These are phyloP conservation scores for Melospiza georgiana DNA, from an alignment of 2,113 vertebrate species.

Conservation along the genomic window DNA sequence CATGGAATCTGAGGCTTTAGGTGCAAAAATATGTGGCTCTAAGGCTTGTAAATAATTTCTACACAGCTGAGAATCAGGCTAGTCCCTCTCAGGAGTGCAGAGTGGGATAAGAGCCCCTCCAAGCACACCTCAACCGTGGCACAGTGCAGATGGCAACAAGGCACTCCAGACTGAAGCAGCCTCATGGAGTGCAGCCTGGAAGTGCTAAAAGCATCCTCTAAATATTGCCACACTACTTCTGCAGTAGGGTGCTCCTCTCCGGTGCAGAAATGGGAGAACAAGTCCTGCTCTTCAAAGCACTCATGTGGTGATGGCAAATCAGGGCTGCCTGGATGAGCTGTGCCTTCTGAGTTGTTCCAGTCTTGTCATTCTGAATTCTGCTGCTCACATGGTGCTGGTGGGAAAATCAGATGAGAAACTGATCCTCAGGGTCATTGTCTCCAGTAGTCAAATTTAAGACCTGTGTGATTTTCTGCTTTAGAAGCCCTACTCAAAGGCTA, in stretches of 20 bases:
- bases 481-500: background rate
- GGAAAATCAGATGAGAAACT: background rate
- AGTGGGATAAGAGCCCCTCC: background rate
- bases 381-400: rapidly evolving
- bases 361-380: background rate
- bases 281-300: background rate
- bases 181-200: background rate
- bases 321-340: background rate
- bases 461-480: background rate
- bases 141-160: no score
- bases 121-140: background rate
- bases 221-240: background rate
- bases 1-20: background rate
- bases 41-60: background rate
- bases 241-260: background rate
- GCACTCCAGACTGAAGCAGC: background rate
- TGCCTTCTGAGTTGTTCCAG: background rate
- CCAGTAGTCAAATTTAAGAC: background rate
- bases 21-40: background rate
- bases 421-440: background rate
- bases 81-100: background rate
- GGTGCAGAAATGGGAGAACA: background rate
- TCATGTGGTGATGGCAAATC: background rate
- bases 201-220: background rate
- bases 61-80: background rate